Evolutionary conservation across 2,888 invertebrate genomes (phyloP).

Genomic region (Rhimphoctona megacephalus): DNA sequence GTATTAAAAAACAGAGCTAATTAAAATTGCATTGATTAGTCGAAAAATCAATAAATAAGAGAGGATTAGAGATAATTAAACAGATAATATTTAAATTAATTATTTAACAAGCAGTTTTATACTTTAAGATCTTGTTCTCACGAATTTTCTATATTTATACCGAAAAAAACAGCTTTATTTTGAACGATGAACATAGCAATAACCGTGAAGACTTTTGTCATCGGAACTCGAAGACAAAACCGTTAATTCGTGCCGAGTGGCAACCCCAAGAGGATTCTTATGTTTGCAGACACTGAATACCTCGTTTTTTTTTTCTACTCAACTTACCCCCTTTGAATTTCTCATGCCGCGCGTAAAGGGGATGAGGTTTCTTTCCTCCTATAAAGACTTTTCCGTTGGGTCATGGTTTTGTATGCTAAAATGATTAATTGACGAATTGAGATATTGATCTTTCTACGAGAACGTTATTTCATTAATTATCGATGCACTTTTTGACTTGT

Average conservation of each 20-base stretch:
- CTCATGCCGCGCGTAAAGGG: slow-evolving; percentile 3
- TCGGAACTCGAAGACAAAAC: slow-evolving; percentile 36
- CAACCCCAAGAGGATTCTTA: slow-evolving; percentile 74
- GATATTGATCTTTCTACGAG: neutral
- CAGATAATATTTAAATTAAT: neutral
- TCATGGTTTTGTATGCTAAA: slow-evolving; percentile 14
- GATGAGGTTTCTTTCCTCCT: slow-evolving; percentile 35
- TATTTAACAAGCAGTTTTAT: neutral
- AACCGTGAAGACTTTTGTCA: slow-evolving; percentile 18
- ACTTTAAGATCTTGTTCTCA: neutral
- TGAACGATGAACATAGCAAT: neutral
- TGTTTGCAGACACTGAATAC: slow-evolving; percentile 77
- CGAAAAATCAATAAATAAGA: neutral
- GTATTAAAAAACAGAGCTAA: too few species aligned
- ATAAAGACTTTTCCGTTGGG: slow-evolving; percentile 28
- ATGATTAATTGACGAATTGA: slow-evolving; percentile 47
- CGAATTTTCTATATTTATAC: neutral
- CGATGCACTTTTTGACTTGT: neutral
- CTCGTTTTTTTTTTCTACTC: slow-evolving; percentile 63
- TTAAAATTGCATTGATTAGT: too few species aligned
- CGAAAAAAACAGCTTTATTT: neutral
- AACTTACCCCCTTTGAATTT: slow-evolving; percentile 29
- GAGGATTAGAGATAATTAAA: neutral
- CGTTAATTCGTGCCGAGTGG: slow-evolving; percentile 75
- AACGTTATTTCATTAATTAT: slow-evolving; percentile 12